phyloP scores from a whole-genome alignment of 2,888 invertebrate species.

The Oscheius sp. region DNA sequence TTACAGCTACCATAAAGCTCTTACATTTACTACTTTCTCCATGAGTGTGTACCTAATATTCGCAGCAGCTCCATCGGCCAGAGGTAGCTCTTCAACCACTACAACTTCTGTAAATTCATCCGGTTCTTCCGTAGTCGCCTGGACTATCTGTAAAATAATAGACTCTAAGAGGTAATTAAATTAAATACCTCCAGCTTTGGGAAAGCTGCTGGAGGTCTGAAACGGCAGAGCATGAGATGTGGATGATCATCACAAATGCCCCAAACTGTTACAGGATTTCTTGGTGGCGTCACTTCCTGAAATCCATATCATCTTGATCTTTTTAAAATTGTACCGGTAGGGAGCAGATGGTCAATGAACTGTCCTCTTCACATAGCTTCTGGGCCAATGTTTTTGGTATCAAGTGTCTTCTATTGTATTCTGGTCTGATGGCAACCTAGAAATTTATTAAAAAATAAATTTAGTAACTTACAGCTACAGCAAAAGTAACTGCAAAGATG shows the following conservation, averaged over 20 bases:
- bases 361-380: conserved; percentile 15
- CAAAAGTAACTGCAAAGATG: neutral
- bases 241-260: conserved; percentile 10
- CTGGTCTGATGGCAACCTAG: neutral
- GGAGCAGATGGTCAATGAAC: conserved; percentile 10
- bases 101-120: neutral
- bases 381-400: conserved; percentile 9
- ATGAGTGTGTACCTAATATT: neutral
- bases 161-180: neutral
- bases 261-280: conserved; percentile 13
- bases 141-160: neutral
- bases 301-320: neutral
- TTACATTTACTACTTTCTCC: neutral
- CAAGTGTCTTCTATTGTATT: conserved; percentile 1
- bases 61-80: too few species aligned
- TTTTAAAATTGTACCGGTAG: neutral
- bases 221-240: neutral
- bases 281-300: neutral
- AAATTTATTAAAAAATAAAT: neutral
- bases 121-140: neutral
- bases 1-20: too few species aligned
- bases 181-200: neutral
- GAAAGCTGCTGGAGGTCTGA: neutral
- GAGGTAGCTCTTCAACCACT: neutral
- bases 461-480: neutral